Conservation (phyloP, 2,888 invertebrate genomes). For the Lasioglossum marginatum region DNA sequence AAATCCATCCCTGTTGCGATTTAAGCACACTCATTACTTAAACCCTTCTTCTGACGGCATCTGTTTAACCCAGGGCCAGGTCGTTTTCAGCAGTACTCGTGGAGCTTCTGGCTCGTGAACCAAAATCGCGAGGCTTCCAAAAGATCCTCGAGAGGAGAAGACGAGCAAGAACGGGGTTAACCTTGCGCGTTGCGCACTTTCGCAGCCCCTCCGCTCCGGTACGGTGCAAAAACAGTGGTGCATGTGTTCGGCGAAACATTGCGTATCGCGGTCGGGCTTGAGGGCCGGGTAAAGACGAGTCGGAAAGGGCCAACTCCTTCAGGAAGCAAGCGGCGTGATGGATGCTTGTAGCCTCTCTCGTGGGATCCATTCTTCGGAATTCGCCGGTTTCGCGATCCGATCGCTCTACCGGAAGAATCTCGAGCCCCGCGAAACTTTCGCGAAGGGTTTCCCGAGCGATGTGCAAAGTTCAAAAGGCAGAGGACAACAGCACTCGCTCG, state of each 20-base stretch:
- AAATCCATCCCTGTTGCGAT: background rate
- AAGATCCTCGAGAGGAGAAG: slow-evolving; percentile 45
- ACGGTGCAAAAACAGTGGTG: slow-evolving; percentile 28
- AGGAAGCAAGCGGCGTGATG: slow-evolving; percentile 65
- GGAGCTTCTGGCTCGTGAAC: slow-evolving; percentile 26
- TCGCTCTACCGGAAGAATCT: slow-evolving; percentile 57
- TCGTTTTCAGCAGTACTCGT: slow-evolving; percentile 29
- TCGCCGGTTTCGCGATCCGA: slow-evolving; percentile 49
- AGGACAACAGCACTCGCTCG: background rate
- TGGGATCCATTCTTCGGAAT: slow-evolving; percentile 66
- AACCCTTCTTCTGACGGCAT: background rate
- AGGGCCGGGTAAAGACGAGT: slow-evolving; percentile 37
- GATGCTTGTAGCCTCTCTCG: slow-evolving; percentile 48
- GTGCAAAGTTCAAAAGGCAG: slow-evolving; percentile 22
- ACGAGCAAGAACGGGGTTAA: slow-evolving; percentile 39
- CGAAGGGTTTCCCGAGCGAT: slow-evolving; percentile 14
- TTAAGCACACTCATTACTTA: slow-evolving; percentile 13
- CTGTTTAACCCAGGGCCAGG: slow-evolving; percentile 8
- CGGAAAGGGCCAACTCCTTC: slow-evolving; percentile 60
- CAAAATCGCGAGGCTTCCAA: slow-evolving; percentile 36
- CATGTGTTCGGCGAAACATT: slow-evolving; percentile 38
- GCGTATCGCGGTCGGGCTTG: slow-evolving; percentile 31
- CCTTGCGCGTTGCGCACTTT: slow-evolving; percentile 42
- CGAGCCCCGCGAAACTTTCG: slow-evolving; percentile 37
- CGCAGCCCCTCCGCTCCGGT: background rate